phyloP scores from a whole-genome alignment of 2,888 invertebrate species.

The Thumatha senex region DNA sequence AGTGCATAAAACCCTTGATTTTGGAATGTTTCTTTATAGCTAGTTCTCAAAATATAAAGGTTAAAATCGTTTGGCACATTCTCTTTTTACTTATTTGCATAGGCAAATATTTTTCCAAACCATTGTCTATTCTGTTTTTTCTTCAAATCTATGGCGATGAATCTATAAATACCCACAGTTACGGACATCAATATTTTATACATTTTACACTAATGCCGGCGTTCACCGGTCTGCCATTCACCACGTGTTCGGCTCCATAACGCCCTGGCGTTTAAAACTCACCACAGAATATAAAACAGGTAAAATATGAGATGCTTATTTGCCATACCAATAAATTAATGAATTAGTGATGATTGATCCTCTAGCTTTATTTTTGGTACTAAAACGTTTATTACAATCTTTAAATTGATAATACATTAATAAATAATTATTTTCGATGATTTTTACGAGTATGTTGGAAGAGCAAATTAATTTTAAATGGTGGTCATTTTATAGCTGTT shows the following conservation, averaged over 20 bases:
- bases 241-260: conserved; percentile 33
- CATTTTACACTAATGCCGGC: conserved; percentile 57
- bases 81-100: no score
- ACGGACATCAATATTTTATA: conserved; percentile 66
- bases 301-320: conserved; percentile 17
- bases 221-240: conserved; percentile 15
- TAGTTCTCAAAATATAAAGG: no score
- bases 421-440: conserved; percentile 31
- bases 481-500: conserved; percentile 9
- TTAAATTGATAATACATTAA: conserved; percentile 20
- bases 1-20: no score
- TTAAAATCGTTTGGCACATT: no score
- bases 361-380: conserved; percentile 27
- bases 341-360: conserved; percentile 28
- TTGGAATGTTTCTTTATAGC: no score
- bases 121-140: conserved; percentile 28
- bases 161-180: conserved; percentile 58
- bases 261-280: conserved; percentile 30
- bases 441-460: conserved; percentile 9
- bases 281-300: conserved; percentile 31
- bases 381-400: conserved; percentile 24
- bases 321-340: conserved; percentile 23
- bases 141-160: conserved; percentile 39
- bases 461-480: conserved; percentile 5
- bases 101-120: not conserved